Base-by-base conservation (phyloP, 2,888 invertebrate species). In the Harpagoxenus sublaevis region DNA sequence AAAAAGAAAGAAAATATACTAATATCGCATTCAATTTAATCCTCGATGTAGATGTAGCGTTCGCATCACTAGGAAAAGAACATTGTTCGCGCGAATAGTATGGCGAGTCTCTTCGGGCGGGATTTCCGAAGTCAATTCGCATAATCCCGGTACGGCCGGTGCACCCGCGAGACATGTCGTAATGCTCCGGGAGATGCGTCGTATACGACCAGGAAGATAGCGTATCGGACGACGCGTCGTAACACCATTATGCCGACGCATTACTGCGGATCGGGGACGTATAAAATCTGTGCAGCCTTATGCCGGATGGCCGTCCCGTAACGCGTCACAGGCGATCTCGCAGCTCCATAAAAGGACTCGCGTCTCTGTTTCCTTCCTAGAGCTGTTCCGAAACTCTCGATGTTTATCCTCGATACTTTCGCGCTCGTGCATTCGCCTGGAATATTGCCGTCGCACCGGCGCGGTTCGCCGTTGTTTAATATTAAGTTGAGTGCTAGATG, bases 161-260 rank as follows among this genome's bases (percentile, higher is more conserved):
- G 48, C 84, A 74, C 55, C 51, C 48, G 65, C 60, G 82, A 60
- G 63, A 68, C 60, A 62, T 53, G 51, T 63, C 51, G 71, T 71
- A 81, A 84, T 73, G 77, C 51, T 35, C 35, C 55, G 66, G 63
- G 45, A 71, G 39, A 57, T 66, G 55, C 70, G 73, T 70, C 65
- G 66, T 63, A 28, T 31, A 48, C 62, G 35, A 75, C 23, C 63
- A 45, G 8, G 75, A 39, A 55, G 65, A 35, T 63, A 62, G 48
- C 35, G 39, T 73, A 70, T 62, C 60, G 79, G 53, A 79, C 63
- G 68, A 70, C 15, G 68, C 45, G 60, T 39, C 84, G 71, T 84
- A 79, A 82, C 66, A 12, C 73, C 73, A 84, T 65, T 84, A 79
- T 71, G 51, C 57, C 78, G 23, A 51, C 68, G 66, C 57, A 73